Evolutionary conservation across 1,140 invertebrate genomes (phyloP).

Genomic region (Zophobas atratus): DNA sequence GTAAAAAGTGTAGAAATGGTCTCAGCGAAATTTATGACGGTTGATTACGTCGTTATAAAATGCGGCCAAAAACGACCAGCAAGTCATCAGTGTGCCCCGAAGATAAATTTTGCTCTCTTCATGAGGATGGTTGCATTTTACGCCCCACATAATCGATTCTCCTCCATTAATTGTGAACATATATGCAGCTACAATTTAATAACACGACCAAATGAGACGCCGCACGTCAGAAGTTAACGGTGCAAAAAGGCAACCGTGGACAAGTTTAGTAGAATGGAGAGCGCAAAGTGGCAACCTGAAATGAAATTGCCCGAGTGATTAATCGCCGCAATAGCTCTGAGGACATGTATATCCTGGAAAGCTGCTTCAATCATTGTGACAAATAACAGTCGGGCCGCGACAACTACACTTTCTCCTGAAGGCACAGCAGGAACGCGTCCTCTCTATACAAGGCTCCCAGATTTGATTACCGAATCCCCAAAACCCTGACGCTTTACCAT

Average conservation of each 20-base stretch:
- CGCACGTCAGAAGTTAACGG: conserved; percentile 42
- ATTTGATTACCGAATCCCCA: conserved; percentile 47
- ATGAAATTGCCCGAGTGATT: conserved; percentile 65
- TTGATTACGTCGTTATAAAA: conserved; percentile 28
- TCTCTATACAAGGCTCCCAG: conserved; percentile 41
- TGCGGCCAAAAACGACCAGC: conserved; percentile 22
- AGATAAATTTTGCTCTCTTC: conserved; percentile 30
- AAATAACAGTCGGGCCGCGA: conserved; percentile 60
- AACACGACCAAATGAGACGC: conserved; percentile 36
- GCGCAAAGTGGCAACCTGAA: conserved; percentile 55
- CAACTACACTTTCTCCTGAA: conserved; percentile 43
- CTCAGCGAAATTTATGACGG: conserved; percentile 22
- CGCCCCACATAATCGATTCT: conserved; percentile 33
- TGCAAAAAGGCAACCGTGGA: conserved; percentile 43
- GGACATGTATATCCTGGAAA: conserved; percentile 64
- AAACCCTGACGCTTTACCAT: conserved; percentile 41
- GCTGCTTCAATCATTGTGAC: conserved; percentile 66
- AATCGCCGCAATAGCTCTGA: conserved; percentile 64
- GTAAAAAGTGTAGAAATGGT: conserved; percentile 15
- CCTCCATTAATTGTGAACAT: conserved; percentile 31
- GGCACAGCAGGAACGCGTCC: conserved; percentile 24
- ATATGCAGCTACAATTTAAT: conserved; percentile 37
- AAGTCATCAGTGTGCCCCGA: conserved; percentile 27
- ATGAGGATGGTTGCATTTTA: conserved; percentile 13
- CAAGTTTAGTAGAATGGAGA: conserved; percentile 50